Evolutionary conservation across 1,140 invertebrate genomes (phyloP), one percentile per base, ranked within the genome.

Genomic region (Sesamia nonagrioides): DNA sequence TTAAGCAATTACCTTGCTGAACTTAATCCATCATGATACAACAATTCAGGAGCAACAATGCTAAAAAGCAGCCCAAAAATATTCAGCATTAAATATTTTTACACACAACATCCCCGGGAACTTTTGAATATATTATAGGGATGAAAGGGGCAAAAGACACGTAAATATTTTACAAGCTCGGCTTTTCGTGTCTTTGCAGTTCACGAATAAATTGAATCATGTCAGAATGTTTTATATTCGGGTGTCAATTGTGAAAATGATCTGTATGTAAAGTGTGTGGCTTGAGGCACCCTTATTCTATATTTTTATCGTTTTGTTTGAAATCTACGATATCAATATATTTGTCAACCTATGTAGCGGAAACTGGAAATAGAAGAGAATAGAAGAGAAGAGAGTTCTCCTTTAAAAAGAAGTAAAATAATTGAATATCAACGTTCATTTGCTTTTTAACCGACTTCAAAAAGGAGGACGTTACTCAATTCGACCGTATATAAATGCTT

Each of bases 31-130:
- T 27, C 27, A 17, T 27, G 8, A 21, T 18, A n/a, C 5, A 13
- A 60, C 58, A 60, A 13, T 3, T 7, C 21, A 11, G 27, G 11
- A 60, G 13, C 17, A 35, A 60, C 58, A 60, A 33, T 35, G n/a
- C 21, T 60, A 60, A 33, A 15, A 60, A 15, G 58, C 11, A 15
- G 2, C 27, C 27, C 7, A 60, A 60, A 60, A 35, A 37, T 56
- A 60, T 33, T n/a, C 58, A 60, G 58, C 35, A 60, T n/a, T 60
- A 60, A 60, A 60, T 35, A 60, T 60, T 35, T 60, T 60, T 60
- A 5, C 18, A 35, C 33, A 60, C 21, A 60, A 35, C 33, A 6
- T 35, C 33, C 15, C 18, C 35, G 17, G 2, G 18, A 27, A 56
- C 58, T 15, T n/a, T 33, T 60, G 58, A 60, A 60, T 60, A 60